phyloP scores from a whole-genome alignment of 2,888 invertebrate genomes.

The Podabrus alpinus region DNA sequence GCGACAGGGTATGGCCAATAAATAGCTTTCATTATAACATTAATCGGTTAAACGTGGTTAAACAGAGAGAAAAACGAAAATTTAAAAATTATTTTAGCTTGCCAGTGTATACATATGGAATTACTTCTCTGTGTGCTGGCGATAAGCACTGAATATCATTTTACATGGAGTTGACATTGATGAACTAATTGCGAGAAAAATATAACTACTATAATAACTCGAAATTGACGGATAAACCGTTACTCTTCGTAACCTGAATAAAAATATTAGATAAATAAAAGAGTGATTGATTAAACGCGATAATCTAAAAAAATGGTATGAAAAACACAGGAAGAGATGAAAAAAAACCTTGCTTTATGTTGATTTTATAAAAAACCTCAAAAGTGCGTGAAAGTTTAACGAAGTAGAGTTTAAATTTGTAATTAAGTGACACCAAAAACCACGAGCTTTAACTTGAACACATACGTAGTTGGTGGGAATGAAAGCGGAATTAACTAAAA shows the following conservation, averaged over 20 bases:
- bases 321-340: not conserved
- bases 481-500: constrained; percentile 1
- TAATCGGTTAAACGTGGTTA: too few relatives aligned
- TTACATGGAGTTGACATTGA: too few relatives aligned
- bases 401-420: not conserved
- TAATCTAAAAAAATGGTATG: too few relatives aligned
- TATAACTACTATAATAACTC: not conserved
- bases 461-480: not conserved
- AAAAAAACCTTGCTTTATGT: not conserved
- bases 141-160: too few relatives aligned
- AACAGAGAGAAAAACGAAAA: too few relatives aligned
- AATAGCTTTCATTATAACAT: too few relatives aligned
- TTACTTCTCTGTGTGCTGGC: too few relatives aligned
- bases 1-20: too few relatives aligned
- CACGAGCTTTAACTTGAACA: not conserved
- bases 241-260: not conserved
- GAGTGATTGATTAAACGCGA: not conserved
- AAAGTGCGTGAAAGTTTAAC: not conserved
- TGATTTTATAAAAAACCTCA: not conserved
- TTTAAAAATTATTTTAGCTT: too few relatives aligned
- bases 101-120: too few relatives aligned
- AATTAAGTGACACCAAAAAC: not conserved
- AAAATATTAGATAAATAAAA: not conserved
- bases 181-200: too few relatives aligned
- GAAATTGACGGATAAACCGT: not conserved